phyloP scores from a whole-genome alignment of 2,113 vertebrate genomes.

The Notechis scutatus region DNA sequence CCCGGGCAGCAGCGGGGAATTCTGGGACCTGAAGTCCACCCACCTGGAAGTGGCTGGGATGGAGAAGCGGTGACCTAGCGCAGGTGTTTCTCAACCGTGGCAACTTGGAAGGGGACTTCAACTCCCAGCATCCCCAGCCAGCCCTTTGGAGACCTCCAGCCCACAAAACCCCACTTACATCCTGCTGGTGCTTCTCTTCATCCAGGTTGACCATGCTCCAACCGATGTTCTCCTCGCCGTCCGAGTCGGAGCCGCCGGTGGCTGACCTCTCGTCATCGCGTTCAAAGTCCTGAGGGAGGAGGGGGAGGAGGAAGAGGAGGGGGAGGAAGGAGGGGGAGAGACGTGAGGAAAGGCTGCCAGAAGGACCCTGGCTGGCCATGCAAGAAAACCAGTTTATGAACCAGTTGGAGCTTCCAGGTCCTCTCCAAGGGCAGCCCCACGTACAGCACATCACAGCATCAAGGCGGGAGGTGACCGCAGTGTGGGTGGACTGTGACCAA shows the following conservation, averaged over 20 bases:
- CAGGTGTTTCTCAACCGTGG: too few relatives aligned
- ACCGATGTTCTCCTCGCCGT: constrained; percentile 83
- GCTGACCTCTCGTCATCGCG: constrained; percentile 78
- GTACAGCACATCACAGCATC: not conserved
- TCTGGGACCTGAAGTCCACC: not conserved
- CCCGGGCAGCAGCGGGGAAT: not conserved
- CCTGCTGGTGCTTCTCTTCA: constrained; percentile 80
- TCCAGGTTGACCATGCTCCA: constrained; percentile 91
- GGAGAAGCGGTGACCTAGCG: not conserved
- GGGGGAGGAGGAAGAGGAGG: not conserved
- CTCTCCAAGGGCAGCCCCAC: not conserved
- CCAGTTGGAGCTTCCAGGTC: not conserved
- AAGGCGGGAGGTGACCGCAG: not conserved
- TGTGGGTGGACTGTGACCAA: not conserved
- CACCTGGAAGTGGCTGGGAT: too few relatives aligned
- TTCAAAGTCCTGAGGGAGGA: constrained; percentile 77
- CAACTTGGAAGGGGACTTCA: too few relatives aligned
- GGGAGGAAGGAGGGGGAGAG: too few relatives aligned
- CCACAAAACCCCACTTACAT: constrained; percentile 62
- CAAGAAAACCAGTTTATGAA: not conserved
- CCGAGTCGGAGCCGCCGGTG: constrained; percentile 75
- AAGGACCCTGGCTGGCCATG: not conserved
- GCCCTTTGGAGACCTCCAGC: not conserved
- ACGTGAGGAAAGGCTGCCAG: not conserved
- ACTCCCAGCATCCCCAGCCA: not conserved